A percentile compares a stretch with the other conserved stretches of the same genome.
Conservation (phyloP, 2,888 invertebrate species). For the Lobophora halterata region DNA sequence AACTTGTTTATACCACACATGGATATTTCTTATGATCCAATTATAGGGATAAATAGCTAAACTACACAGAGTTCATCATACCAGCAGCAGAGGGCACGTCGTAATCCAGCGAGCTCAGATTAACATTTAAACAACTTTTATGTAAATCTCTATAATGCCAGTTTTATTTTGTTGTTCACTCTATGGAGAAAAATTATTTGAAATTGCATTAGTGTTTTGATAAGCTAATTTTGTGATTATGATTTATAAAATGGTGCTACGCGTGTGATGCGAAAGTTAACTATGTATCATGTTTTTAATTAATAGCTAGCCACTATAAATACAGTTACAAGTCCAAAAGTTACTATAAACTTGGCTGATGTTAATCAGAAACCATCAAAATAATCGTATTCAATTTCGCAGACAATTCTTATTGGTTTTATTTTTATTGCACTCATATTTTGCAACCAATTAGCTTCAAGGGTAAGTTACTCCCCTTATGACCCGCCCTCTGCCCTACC, state of each 20-base stretch:
- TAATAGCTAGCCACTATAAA: no score
- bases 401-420: conserved; percentile 30
- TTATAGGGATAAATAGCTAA: conserved; percentile 42
- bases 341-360: no score
- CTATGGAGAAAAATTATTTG: conserved; percentile 45
- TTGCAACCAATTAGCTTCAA: conserved; percentile 59
- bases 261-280: no score
- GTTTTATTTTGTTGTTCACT: conserved; percentile 58
- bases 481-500: conserved; percentile 51
- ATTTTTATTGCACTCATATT: conserved; percentile 42
- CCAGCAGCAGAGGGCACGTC: conserved; percentile 60
- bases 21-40: conserved; percentile 11
- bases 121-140: conserved; percentile 80
- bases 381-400: conserved; percentile 9
- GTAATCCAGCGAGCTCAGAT: conserved; percentile 63
- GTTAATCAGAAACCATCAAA: background rate
- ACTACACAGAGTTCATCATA: conserved; percentile 42
- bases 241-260: conserved; percentile 9
- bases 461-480: conserved; percentile 50
- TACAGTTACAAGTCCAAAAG: no score
- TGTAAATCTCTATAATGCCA: conserved; percentile 65
- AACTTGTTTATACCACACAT: conserved; percentile 18
- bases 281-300: no score
- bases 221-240: conserved; percentile 26
- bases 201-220: conserved; percentile 42